Conservation (phyloP, 2,797 vertebrate genomes). For the Tenualosa ilisha region DNA sequence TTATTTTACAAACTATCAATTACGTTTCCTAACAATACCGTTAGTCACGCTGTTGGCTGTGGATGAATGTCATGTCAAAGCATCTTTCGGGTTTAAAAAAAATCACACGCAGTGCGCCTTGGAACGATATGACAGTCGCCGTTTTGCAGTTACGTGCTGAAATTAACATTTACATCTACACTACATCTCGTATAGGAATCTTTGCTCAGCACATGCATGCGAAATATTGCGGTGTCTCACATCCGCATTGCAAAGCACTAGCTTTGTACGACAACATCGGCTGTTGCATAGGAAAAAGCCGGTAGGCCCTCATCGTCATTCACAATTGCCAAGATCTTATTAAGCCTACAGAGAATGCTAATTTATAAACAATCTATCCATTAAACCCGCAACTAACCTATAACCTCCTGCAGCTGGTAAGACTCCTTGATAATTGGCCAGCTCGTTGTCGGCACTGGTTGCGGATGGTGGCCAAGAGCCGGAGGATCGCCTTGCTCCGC, state of each 20-base stretch:
- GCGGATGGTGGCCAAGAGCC: slow-evolving; percentile 78
- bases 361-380: slow-evolving; percentile 6
- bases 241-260: slow-evolving; percentile 74
- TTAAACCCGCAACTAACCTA: slow-evolving; percentile 81
- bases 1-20: not conserved
- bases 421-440: slow-evolving; percentile 96
- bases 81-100: not conserved
- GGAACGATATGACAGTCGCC: not conserved
- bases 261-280: slow-evolving; percentile 32
- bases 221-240: slow-evolving; percentile 53
- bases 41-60: not conserved
- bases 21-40: not conserved
- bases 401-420: slow-evolving; percentile 97
- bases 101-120: slow-evolving; percentile 14
- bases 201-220: not conserved
- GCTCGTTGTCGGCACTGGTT: slow-evolving; percentile 70
- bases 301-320: slow-evolving; percentile 72
- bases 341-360: not conserved
- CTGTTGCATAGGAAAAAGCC: slow-evolving; percentile 66
- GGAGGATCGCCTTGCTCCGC: slow-evolving; percentile 89
- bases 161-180: not conserved
- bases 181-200: not conserved
- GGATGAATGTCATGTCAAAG: slow-evolving; percentile 16
- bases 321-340: slow-evolving; percentile 49
- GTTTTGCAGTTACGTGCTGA: not conserved